Percentiles rank a stretch among this genome's conserved stretches.
Evolutionary conservation across 2,797 vertebrate genomes (phyloP).

Genomic region (Sebastes alutus): DNA sequence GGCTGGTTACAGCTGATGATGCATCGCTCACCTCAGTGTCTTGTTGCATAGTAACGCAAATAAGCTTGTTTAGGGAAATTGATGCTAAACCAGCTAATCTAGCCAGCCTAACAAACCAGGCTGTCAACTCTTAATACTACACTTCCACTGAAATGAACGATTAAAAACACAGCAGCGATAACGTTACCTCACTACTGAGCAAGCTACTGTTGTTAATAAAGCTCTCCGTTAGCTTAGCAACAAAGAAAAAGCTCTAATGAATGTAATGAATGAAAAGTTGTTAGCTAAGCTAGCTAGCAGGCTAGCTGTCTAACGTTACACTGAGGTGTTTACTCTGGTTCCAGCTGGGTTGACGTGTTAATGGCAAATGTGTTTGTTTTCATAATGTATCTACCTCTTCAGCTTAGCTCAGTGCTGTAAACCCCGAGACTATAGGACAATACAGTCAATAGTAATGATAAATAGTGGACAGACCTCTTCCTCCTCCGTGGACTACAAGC

Average conservation of each 20-base stretch:
- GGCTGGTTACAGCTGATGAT: not conserved
- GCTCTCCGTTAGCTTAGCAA: constrained; percentile 56
- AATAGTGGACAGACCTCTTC: constrained; percentile 18
- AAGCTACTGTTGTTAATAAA: constrained; percentile 7
- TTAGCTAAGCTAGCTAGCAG: constrained; percentile 61
- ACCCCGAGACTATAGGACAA: constrained; percentile 17
- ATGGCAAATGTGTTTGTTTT: not conserved
- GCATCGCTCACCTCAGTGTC: not conserved
- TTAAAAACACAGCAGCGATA: not conserved
- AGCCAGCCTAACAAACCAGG: constrained; percentile 16
- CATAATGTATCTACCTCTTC: constrained; percentile 34
- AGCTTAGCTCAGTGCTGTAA: not conserved
- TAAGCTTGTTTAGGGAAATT: constrained; percentile 14
- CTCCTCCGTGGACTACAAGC: constrained; percentile 13
- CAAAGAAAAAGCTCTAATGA: constrained; percentile 62
- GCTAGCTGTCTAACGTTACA: constrained; percentile 34
- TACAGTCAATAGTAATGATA: constrained; percentile 13
- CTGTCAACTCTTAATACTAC: not conserved
- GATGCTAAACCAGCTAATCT: constrained; percentile 40
- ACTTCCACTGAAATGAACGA: not conserved
- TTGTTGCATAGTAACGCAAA: constrained; percentile 14
- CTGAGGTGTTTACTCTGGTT: not conserved
- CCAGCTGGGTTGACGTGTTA: not conserved
- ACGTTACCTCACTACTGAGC: not conserved
- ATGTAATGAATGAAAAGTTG: constrained; percentile 79